Base-by-base conservation (phyloP, 2,113 vertebrate species). In the Xiphophorus maculatus region DNA sequence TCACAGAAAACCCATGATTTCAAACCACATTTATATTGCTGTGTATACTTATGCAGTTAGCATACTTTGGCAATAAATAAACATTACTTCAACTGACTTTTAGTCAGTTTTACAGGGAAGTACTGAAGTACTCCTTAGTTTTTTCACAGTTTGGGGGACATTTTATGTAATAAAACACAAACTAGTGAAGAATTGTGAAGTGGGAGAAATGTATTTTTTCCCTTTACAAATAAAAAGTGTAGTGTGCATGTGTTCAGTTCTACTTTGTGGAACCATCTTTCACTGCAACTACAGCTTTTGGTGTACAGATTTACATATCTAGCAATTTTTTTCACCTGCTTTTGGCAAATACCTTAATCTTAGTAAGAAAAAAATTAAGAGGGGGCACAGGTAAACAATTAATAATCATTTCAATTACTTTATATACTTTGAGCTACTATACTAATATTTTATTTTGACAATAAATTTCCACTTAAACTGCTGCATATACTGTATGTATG, bases 401-500 rank as follows among this genome's bases (percentile, higher is more conserved):
- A 17, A 48, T 15, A 48, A 6, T 48, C 5, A 48, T 48, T 19
- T 48, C 42, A 15, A 1, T 48, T 19, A 19, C 4, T 48, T 48
- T 17, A 17, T 7, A 19, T 19, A 48, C 44, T 19, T 48, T 48
- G 17, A 48, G 15, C 13, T 44, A 4, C 13, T 5, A 44, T 17
- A 44, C 4, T 15, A 44, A 44, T 44, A 14, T 44, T 44, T 44
- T 44, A 44, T 44, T 44, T 44, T 44, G 14, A 17, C 10, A 40
- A 40, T 13, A 40, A 40, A 44, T 54, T 51, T 25, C 17, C 14
- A 22, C 7, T 51, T 7, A 54, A 17, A 33, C 54, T 29, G 73
- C 75, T 54, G 75, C 74, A 65, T 22, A 15, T 79, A 28, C 27
- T 28, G 27, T 28, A 74, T 84, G 78, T 62, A 37, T 44, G 61